Evolutionary conservation across 2,888 invertebrate species (phyloP).

Genomic region (Meghimatium bilineatum): DNA sequence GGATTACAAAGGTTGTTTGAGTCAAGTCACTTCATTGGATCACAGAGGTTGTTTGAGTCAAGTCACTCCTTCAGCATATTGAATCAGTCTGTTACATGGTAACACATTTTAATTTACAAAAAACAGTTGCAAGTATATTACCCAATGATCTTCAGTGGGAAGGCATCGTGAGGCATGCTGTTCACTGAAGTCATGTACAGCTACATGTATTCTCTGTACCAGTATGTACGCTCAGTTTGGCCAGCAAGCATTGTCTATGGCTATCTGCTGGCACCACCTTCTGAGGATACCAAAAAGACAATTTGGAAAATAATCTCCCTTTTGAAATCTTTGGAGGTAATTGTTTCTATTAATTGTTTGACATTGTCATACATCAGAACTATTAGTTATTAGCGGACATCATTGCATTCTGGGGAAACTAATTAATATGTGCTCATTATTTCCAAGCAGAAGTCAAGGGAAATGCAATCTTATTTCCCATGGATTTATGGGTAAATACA

Average conservation of each 20-base stretch:
- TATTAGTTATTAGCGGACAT: too few species aligned
- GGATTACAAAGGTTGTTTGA: too few species aligned
- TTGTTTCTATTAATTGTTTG: neutral
- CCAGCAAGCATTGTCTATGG: slow-evolving; percentile 60
- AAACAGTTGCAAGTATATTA: neutral
- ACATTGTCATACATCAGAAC: too few species aligned
- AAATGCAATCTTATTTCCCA: too few species aligned
- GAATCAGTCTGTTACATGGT: neutral
- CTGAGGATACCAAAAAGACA: slow-evolving; percentile 53
- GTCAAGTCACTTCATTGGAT: too few species aligned
- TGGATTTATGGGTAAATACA: too few species aligned
- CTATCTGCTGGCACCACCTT: slow-evolving; percentile 52
- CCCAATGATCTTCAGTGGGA: neutral
- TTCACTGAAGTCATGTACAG: slow-evolving; percentile 57
- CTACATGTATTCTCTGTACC: slow-evolving; percentile 58
- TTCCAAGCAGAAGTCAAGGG: too few species aligned
- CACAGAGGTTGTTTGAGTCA: too few species aligned
- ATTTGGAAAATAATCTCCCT: slow-evolving; percentile 55
- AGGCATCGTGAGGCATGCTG: neutral
- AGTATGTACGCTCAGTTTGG: slow-evolving; percentile 60
- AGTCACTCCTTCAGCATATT: neutral
- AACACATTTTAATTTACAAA: neutral
- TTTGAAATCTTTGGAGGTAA: slow-evolving; percentile 46
- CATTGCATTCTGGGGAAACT: too few species aligned
- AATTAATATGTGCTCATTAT: too few species aligned